Evolutionary conservation across 1,140 invertebrate species (phyloP).

Genomic region (Diorhabda sublineata): DNA sequence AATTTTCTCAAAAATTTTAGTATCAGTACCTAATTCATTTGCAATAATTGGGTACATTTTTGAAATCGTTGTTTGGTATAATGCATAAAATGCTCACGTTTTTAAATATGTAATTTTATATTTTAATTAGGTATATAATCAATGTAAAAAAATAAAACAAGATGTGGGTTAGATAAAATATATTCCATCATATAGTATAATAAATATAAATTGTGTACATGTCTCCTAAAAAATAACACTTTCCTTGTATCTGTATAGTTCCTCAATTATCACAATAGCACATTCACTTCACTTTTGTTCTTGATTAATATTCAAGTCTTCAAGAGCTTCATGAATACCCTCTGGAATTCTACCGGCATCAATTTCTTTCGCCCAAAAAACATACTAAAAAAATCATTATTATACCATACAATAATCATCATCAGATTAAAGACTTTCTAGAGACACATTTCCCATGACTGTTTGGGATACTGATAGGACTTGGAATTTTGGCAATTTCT

Average conservation of each 20-base stretch:
- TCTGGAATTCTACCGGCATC: slow-evolving; percentile 75
- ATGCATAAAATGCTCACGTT: too few relatives aligned
- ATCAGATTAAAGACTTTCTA: too few relatives aligned
- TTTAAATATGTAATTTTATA: too few relatives aligned
- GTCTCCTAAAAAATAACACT: neutral
- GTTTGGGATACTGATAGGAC: too few relatives aligned
- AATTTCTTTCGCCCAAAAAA: slow-evolving; percentile 72
- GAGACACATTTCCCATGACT: too few relatives aligned
- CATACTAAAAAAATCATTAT: slow-evolving; percentile 61
- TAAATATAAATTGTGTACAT: slow-evolving; percentile 8
- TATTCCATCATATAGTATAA: slow-evolving; percentile 11
- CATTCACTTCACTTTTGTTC: slow-evolving; percentile 44
- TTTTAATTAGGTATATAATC: too few relatives aligned
- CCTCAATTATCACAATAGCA: neutral
- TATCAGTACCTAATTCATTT: too few relatives aligned
- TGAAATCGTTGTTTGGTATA: too few relatives aligned
- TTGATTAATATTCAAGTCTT: slow-evolving; percentile 61
- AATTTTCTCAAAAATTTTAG: too few relatives aligned
- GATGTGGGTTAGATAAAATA: neutral
- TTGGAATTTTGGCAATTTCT: too few relatives aligned
- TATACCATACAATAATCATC: slow-evolving; percentile 7
- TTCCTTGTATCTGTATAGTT: neutral
- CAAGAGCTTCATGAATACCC: slow-evolving; percentile 67
- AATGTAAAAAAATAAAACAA: too few relatives aligned
- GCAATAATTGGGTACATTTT: too few relatives aligned